Evolutionary conservation across 2,113 vertebrate genomes (phyloP).

Genomic region (Proterorhinus semilunaris): DNA sequence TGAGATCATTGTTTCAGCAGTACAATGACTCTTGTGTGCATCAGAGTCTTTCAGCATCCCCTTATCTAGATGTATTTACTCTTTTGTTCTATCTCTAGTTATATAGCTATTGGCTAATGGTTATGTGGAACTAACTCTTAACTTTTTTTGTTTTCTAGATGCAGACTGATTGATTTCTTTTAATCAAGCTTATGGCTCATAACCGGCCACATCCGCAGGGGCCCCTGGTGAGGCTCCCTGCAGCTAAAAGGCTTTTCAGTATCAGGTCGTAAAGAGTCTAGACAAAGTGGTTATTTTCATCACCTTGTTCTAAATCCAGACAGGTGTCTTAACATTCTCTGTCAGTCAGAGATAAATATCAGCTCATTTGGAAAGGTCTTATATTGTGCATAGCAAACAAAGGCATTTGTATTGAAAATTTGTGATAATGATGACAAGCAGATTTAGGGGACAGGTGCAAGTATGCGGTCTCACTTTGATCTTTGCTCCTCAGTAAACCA

Average conservation of each 20-base stretch:
- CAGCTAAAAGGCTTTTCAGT: constrained; percentile 23
- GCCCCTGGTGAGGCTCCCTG: not conserved
- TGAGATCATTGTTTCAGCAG: too few species aligned
- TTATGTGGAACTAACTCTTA: not conserved
- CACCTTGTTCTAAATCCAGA: constrained; percentile 32
- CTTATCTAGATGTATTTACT: not conserved
- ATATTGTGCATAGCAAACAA: not conserved
- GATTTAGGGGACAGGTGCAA: not conserved
- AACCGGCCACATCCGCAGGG: not conserved
- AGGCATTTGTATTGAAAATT: constrained; percentile 23
- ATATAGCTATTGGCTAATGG: not conserved
- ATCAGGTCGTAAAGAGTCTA: constrained; percentile 37
- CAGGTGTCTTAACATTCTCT: constrained; percentile 25
- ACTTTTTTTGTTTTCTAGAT: not conserved
- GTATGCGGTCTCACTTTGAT: constrained; percentile 7
- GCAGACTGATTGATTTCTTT: not conserved
- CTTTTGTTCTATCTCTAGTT: not conserved
- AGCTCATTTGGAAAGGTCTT: constrained; percentile 21
- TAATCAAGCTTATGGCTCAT: not conserved
- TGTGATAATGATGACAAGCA: constrained; percentile 7
- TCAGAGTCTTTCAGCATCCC: too few species aligned
- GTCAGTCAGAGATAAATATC: constrained; percentile 28
- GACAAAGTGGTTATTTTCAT: constrained; percentile 42
- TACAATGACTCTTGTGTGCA: not conserved
- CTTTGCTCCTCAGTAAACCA: not conserved